Evolutionary conservation across 92 coral and sea anemone species (phyloP), one percentile per base, ranked within the genome.

Genomic region (Isaurus tuberculatus): DNA sequence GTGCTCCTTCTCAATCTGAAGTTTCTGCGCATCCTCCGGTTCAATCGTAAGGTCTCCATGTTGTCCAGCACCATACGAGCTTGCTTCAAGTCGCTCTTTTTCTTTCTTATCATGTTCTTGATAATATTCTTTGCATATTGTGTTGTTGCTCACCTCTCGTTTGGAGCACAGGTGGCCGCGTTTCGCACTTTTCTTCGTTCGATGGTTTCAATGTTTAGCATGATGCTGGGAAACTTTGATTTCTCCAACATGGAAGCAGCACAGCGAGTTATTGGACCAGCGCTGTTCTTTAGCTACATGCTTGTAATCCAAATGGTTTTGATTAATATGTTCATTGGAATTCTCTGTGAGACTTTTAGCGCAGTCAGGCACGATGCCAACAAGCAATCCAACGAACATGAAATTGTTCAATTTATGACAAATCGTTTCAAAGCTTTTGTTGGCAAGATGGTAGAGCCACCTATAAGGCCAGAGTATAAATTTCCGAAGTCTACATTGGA

Each of bases 381-480:
- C 4, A 91, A 90, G 68, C 98, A 95, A 44, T 87, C 94, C 16
- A 95, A 94, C 82, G 98, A 95, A 20, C 94, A 91, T 79, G 98
- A 95, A 79, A 94, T 95, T 26, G 84, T 94, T 22, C 92, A 94
- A 17, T 95, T 93, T 84, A 93, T 95, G 90, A 51, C 84, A 23
- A 92, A 88, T 72, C 93, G 90, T 53, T 49, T 95, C 27, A 90
- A 90, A 51, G 85, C 94, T 5, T 90, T 85, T 28, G 40, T 91
- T 20, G 98, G 98, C 25, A 46, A 84, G 43, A 86, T 87, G 34
- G 91, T 85, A 0, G 88, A 87, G 66, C 88, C 91, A 36, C 91
- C 98, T 2, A 88, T 95, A 51, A 85, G 90, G 30, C 98, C 98
- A 6, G 91, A 89, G 48, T 95, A 95, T 83, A 92, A 75, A 74